Evolutionary conservation across 2,888 invertebrate genomes (phyloP), one percentile per base, ranked within the genome.

Genomic region (Priocnemis perturbator): DNA sequence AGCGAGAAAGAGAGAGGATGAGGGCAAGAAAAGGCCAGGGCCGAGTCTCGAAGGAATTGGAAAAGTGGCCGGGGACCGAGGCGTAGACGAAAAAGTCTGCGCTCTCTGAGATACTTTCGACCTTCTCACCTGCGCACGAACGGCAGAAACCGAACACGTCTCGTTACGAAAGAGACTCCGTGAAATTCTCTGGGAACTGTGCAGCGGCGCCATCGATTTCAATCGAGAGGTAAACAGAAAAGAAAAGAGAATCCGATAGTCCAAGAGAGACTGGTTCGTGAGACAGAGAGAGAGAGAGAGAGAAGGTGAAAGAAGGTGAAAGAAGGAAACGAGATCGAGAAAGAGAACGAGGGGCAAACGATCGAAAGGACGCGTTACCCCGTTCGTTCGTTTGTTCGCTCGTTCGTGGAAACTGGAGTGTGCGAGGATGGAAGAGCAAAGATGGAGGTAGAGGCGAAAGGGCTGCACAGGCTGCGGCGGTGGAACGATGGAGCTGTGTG

Each of bases 11-110:
- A 56, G 59, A 50, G 50, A 50, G 17, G 50, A 11, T 17, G 52
- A 3, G 37, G 11, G 37, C 56, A 30, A 23, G 63, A 48, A 65
- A 50, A 62, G 44, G 57, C 44, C 55, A 60, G 57, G n/a, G 52
- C 62, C 69, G 63, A 61, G 70, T 80, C 81, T 73, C 81, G 23
- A 21, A 76, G 79, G 79, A 75, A 75, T 80, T 71, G 72, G 71
- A 75, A 78, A 79, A 80, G 77, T 79, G 69, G 67, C 57, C 53
- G 64, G n/a, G 67, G 52, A 30, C 58, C 56, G 55, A 69, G 60
- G 62, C 37, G 37, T 47, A 55, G 56, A 52, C 62, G 64, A 58
- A 9, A 45, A 69, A 58, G 50, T 65, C 23, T 57, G 19, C 9
- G 26, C 52, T 23, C 23, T 50, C 50, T 11, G 17, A 50, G 19